These are phyloP conservation scores for Channallabes apus DNA, from an alignment of 2,797 vertebrate species.

Conservation along the genomic window DNA sequence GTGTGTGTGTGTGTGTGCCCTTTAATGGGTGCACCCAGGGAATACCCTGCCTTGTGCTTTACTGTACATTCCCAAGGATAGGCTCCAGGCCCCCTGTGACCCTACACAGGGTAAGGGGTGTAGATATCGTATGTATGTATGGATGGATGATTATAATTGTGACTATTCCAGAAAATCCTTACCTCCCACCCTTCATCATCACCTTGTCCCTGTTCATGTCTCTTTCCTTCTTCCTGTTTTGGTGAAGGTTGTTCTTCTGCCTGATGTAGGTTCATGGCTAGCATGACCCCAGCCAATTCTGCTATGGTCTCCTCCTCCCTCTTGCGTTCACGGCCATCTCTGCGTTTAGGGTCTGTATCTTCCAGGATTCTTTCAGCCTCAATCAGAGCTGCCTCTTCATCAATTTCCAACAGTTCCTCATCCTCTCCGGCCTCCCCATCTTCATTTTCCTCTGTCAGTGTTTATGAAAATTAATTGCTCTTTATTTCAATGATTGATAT, in stretches of 20 bases:
- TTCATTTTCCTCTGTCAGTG: constrained; percentile 31
- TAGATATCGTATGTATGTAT: too few species aligned
- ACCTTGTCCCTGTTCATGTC: neutral
- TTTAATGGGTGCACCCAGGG: too few species aligned
- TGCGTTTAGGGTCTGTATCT: constrained; percentile 62
- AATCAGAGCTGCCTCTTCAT: constrained; percentile 86
- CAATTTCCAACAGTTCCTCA: constrained; percentile 77
- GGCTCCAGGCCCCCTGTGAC: too few species aligned
- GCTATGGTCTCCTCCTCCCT: constrained; percentile 58
- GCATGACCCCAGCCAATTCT: constrained; percentile 68
- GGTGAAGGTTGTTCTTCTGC: constrained; percentile 20
- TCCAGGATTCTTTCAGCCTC: constrained; percentile 85
- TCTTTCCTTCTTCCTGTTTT: neutral
- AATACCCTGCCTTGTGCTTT: too few species aligned
- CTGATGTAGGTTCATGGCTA: constrained; percentile 75
- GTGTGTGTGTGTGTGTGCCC: too few species aligned
- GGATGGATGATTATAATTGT: neutral
- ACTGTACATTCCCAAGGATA: too few species aligned
- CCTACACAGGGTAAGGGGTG: too few species aligned
- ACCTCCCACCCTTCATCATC: constrained; percentile 66
- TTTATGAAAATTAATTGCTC: neutral
- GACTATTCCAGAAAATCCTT: constrained; percentile 29
- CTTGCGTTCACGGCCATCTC: constrained; percentile 37
- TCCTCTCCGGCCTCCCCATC: constrained; percentile 65
- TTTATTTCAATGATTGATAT: neutral